These are phyloP conservation scores for Antheraea yamamai DNA, from an alignment of 2,888 invertebrate species.

Conservation along the genomic window DNA sequence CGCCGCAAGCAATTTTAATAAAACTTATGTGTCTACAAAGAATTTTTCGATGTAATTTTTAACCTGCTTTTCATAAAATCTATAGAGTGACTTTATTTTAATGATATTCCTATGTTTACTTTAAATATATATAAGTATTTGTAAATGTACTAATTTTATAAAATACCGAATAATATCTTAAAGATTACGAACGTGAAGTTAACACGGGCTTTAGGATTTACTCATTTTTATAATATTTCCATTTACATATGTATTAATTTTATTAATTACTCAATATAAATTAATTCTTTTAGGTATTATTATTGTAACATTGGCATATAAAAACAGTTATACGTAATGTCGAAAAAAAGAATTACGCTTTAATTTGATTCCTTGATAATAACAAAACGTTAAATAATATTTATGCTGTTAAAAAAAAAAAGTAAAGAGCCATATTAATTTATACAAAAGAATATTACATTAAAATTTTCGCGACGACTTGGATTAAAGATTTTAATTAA, in stretches of 20 bases:
- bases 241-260: conserved; percentile 8
- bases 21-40: no score
- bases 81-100: not conserved
- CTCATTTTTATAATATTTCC: conserved; percentile 11
- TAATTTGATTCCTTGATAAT: no score
- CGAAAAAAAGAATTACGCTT: no score
- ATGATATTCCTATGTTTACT: not conserved
- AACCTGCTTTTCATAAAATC: not conserved
- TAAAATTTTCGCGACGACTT: no score
- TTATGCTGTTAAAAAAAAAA: not conserved
- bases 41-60: no score
- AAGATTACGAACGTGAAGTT: conserved; percentile 65
- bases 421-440: not conserved
- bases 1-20: not conserved
- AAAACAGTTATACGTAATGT: no score
- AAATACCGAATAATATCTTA: conserved; percentile 43
- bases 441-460: not conserved
- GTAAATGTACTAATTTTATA: conserved; percentile 38
- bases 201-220: conserved; percentile 12
- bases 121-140: not conserved
- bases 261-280: not conserved
- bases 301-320: not conserved
- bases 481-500: no score
- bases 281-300: not conserved
- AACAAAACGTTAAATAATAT: no score